phyloP scores from a whole-genome alignment of 2,113 vertebrate genomes.

The Madoqua kirkii region DNA sequence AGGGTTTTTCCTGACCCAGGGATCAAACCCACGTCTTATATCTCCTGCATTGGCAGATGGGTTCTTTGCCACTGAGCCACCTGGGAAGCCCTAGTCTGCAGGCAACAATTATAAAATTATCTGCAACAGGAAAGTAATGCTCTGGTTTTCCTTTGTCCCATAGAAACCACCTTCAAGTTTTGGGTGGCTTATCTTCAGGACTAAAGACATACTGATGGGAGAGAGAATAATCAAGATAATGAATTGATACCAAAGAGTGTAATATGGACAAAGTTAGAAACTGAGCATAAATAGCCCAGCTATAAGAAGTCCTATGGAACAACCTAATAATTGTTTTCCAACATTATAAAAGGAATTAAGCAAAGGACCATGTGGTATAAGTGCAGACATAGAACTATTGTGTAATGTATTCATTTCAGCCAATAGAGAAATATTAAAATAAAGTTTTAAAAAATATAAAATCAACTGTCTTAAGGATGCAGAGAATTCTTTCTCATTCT shows the following conservation, averaged over 20 bases:
- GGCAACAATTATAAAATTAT: background rate
- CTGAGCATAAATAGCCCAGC: background rate
- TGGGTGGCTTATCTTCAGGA: background rate
- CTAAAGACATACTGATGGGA: background rate
- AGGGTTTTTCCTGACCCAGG: background rate
- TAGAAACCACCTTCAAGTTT: background rate
- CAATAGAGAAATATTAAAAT: background rate
- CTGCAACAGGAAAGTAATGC: background rate
- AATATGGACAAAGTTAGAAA: background rate
- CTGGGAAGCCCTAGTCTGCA: background rate
- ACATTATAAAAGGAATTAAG: background rate
- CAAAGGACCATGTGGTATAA: background rate
- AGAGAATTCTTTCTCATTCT: background rate
- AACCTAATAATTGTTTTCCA: background rate
- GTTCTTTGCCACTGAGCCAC: background rate
- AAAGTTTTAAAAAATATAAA: background rate
- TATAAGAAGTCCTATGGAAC: background rate
- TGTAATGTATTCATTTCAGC: background rate
- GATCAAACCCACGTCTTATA: background rate
- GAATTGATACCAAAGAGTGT: background rate
- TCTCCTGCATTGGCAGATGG: background rate
- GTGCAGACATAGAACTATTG: background rate
- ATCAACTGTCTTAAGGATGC: background rate
- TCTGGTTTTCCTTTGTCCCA: background rate
- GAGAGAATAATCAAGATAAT: background rate